These are phyloP conservation scores for Knipowitschia caucasica DNA, from an alignment of 2,797 vertebrate species.

Conservation along the genomic window DNA sequence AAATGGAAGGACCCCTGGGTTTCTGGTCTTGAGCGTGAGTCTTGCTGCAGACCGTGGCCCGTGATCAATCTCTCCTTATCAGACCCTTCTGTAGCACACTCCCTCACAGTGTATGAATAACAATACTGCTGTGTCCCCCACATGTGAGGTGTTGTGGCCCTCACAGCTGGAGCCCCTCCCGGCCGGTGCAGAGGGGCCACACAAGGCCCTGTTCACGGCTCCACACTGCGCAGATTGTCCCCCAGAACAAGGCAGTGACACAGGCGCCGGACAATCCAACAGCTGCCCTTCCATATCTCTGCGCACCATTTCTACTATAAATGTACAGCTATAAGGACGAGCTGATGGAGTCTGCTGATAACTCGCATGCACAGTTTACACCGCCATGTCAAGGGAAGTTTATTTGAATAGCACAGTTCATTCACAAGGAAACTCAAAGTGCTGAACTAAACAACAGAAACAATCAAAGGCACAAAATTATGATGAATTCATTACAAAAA, in stretches of 20 bases:
- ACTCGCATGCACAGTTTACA: too few species aligned
- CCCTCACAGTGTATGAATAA: conserved; percentile 61
- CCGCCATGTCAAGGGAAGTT: too few species aligned
- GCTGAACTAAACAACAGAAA: too few species aligned
- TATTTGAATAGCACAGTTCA: too few species aligned
- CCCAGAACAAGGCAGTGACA: conserved; percentile 72
- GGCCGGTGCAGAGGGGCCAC: conserved; percentile 29
- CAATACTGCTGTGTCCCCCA: conserved; percentile 77
- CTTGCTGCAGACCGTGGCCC: too few species aligned
- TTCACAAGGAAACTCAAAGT: too few species aligned
- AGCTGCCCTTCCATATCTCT: conserved; percentile 71
- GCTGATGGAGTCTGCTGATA: not conserved
- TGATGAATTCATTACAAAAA: too few species aligned
- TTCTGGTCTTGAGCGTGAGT: too few species aligned
- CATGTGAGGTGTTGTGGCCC: conserved; percentile 79
- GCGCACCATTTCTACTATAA: conserved; percentile 42
- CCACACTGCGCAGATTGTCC: conserved; percentile 82
- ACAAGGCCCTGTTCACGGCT: conserved; percentile 77
- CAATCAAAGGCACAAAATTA: too few species aligned
- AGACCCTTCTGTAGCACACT: conserved; percentile 38
- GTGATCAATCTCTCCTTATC: conserved; percentile 80
- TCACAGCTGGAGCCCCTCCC: conserved; percentile 79
- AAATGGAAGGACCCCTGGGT: too few species aligned
- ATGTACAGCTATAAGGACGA: not conserved
- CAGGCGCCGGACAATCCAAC: conserved; percentile 79